Evolutionary conservation across 2,113 vertebrate species (phyloP).

Genomic region (Origma solitaria): DNA sequence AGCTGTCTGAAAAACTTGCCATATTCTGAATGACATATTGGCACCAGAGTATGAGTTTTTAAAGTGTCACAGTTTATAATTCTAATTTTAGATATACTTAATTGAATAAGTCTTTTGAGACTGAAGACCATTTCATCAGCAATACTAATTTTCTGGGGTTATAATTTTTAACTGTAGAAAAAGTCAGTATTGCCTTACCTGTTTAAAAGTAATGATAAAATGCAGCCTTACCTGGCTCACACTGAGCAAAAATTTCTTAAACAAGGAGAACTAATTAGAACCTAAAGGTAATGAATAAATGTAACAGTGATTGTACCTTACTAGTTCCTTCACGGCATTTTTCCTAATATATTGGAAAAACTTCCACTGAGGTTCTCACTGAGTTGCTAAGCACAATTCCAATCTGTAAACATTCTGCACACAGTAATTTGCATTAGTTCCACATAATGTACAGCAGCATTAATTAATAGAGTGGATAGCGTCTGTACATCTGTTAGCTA

Average conservation of each 20-base stretch:
- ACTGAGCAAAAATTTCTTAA: not conserved
- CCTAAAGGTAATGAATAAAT: not conserved
- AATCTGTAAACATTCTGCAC: constrained; percentile 42
- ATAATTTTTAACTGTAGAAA: not conserved
- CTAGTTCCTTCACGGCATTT: not conserved
- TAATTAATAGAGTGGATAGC: constrained; percentile 54
- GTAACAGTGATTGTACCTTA: not conserved
- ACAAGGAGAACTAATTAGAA: not conserved
- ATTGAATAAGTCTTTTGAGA: constrained; percentile 6
- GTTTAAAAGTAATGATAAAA: not conserved
- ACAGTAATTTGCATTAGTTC: constrained; percentile 44
- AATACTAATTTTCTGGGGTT: constrained; percentile 3
- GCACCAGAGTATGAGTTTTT: not conserved
- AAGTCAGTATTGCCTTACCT: not conserved
- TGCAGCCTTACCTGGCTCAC: not conserved
- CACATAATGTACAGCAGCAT: constrained; percentile 40
- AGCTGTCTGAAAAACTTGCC: not conserved
- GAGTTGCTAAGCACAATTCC: not conserved
- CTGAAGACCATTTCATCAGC: not conserved
- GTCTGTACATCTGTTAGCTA: constrained; percentile 41
- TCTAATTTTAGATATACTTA: constrained; percentile 15
- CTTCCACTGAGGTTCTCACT: not conserved
- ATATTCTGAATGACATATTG: not conserved
- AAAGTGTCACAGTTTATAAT: not conserved
- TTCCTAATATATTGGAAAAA: not conserved